Base-by-base conservation (phyloP, 2,797 vertebrate species). In the Ptychobarbus kaznakovi region DNA sequence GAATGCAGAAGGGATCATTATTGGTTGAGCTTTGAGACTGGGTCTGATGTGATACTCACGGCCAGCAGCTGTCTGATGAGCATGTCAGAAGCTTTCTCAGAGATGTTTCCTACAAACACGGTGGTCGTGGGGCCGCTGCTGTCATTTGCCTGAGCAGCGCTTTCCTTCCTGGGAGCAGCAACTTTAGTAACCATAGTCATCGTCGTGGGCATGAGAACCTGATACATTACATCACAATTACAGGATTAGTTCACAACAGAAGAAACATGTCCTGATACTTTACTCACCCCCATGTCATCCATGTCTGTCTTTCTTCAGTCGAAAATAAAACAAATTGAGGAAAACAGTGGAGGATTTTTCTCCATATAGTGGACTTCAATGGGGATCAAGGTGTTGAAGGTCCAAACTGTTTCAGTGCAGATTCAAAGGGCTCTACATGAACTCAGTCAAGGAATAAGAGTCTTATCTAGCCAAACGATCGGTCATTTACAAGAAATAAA, bases 31-130 rank as follows among this genome's bases (percentile, higher is more conserved):
- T 49, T 46, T 15, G 44, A n/a, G 56, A 63, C 32, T 76, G 74
- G 51, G 61, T n/a, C 18, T 38, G 25, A 61, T 46, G 68, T n/a
- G 25, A 69, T 46, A 92, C 97, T 98, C 94, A 99, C 98, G 82
- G 98, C 97, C 66, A 99, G 93, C 83, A 99, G 95, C 88, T 99
- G 98, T 93, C 98, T 94, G 90, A 99, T 99, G 51, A 99, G 95
- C 98, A 99, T 98, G 88, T 99, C 98, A 5, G 98, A 99, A 16
- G 98, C 98, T 92, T 98, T 99, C 91, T 99, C 98, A 0, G 98
- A 99, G 92, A 99, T 99, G 91, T 99, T 99, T 82, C 98, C 98
- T 78, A 99, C 98, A 93, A 99, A 99, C 86, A 99, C 98, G 0
- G 98, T 99, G 66, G 98, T 99, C 2, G 98, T 99, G n/a, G 98